Base-by-base conservation (phyloP, 2,888 invertebrate genomes). In the Portevinia maculata region DNA sequence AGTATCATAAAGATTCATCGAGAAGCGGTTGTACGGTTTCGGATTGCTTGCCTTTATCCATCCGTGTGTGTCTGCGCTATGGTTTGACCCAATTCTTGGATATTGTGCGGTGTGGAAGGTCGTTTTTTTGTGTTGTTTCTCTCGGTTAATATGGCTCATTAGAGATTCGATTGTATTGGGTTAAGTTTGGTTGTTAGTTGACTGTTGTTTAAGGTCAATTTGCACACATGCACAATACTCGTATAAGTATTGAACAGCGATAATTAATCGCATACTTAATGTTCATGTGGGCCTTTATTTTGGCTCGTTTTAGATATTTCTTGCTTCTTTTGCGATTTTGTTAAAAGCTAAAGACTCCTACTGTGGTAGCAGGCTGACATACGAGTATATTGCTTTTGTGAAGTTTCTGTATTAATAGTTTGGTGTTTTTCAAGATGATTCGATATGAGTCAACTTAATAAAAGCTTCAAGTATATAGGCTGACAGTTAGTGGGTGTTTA, bases 21-120 rank as follows among this genome's bases (percentile, higher is more conserved):
- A 60, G 60, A 52, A 76, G 57, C 53, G 48, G 50, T 50, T 65
- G 53, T 69, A 71, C 17, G 79, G 74, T 76, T 76, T 76, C 65
- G 28, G 34, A 70, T 75, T 74, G 59, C 46, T 30, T 39, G 39
- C 24, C 24, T 24, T n/a, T n/a, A 24, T 2, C 15, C 17, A 73
- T 57, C 70, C 24, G 37, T 64, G 37, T 73, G 46, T 73, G 52
- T 50, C 37, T 70, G 48, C 32, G 65, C 53, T 53, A 37, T 65
- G 41, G 57, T 60, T 59, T 81, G 81, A 76, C 81, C 81, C 59
- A 81, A 71, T 76, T 81, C 81, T 52, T 32, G 39, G 64, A 44
- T 79, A 75, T 69, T 74, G 62, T 70, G 70, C 21, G 50, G 79
- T 75, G 37, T 50, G 64, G 79, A 81, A 81, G 79, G 79, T 81